phyloP scores from a whole-genome alignment of 2,113 vertebrate genomes.

The Sander vitreus region DNA sequence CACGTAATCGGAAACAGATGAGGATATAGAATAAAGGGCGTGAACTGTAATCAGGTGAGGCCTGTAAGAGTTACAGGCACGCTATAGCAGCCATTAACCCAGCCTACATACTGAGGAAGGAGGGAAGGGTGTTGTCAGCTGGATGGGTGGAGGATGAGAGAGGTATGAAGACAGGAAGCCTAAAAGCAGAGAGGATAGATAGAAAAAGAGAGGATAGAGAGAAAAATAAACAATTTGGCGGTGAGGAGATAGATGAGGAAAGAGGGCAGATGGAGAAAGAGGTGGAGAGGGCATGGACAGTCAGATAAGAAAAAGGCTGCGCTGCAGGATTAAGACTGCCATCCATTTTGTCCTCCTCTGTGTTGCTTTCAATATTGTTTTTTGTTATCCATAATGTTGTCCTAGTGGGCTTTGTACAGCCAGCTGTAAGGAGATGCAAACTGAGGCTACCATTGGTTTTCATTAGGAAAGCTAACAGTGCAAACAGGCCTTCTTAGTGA shows the following conservation, averaged over 20 bases:
- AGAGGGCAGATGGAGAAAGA: conserved; percentile 29
- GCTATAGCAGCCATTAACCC: conserved; percentile 19
- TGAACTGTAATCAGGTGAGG: conserved; percentile 49
- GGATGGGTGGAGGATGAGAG: conserved; percentile 12
- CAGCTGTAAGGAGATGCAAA: neutral
- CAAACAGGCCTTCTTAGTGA: neutral
- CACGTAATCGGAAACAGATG: conserved; percentile 13
- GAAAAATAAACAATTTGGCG: conserved; percentile 19
- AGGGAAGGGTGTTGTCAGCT: conserved; percentile 42
- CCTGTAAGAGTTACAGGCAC: conserved; percentile 13
- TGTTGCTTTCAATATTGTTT: neutral
- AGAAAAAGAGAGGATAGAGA: neutral
- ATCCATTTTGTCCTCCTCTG: conserved; percentile 14
- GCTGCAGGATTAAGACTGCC: conserved; percentile 33
- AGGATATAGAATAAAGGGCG: conserved; percentile 42
- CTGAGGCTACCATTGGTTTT: neutral
- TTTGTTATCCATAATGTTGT: neutral
- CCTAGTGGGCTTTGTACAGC: neutral
- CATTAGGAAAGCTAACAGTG: neutral
- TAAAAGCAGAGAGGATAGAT: neutral
- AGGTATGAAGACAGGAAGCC: conserved; percentile 9
- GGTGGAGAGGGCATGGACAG: conserved; percentile 51
- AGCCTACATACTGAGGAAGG: neutral
- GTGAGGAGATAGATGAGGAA: neutral
- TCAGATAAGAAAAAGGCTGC: conserved; percentile 43